Base-by-base conservation (phyloP, 2,888 invertebrate genomes). In the Drosophila picticornis region DNA sequence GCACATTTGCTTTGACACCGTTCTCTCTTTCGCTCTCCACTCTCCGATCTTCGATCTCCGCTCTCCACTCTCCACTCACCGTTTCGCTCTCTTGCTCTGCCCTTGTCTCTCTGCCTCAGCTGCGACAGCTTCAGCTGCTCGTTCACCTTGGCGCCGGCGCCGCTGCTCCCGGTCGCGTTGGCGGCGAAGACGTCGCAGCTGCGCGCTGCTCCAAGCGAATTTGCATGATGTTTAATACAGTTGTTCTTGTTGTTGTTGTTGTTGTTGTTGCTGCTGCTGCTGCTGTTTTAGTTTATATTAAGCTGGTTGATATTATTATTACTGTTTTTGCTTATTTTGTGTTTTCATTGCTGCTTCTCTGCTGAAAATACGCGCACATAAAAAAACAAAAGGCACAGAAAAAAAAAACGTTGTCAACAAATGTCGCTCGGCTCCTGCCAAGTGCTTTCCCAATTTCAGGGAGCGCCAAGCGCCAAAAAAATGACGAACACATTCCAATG, bases 141-240 rank as follows among this genome's bases (percentile, higher is more conserved):
- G 81, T 76, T 86, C 88, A 88, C 88, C 88, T 88, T 86, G 81
- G 71, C 84, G 84, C 86, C 72, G 81, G 70, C 74, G 77, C 60
- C 57, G 67, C 59, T 61, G 58, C 38, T 66, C 52, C 67, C 61
- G 78, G 53, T 76, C 77, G 59, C 58, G 64, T 57, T 73, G 62
- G 66, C 70, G 69, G 64, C 74, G 63, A 48, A 64, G 64, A 63
- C 75, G 82, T 71, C 80, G 84, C 87, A 84, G 87, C 87, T 87
- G 87, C 87, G 83, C 85, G 74, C 77, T 82, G 85, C 80, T 75
- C 57, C 72, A 76, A 81, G 29, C 43, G 68, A 68, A 66, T 80
- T 86, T 74, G 79, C 80, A 84, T 77, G 59, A 64, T 66, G 77
- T 25, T 25, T 16, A 16, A 2, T 25, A 22, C 59, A 57, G 32